Percentiles rank a stretch among this genome's conserved stretches.
Evolutionary conservation across 2,797 vertebrate species (phyloP).

Genomic region (Arctocebus calabarensis): DNA sequence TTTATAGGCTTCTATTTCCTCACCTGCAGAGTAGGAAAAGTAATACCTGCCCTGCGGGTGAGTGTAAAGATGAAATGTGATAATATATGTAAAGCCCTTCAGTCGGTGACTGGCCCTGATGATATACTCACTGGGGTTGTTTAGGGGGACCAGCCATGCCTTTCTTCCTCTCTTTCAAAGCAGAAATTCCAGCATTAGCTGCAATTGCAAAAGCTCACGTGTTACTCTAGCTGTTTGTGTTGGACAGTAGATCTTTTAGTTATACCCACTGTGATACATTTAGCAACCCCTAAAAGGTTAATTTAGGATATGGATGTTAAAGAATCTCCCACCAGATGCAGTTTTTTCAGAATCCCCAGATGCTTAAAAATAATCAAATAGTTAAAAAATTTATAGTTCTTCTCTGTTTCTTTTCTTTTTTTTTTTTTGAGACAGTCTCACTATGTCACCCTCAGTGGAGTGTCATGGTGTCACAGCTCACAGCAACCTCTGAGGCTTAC

Average conservation of each 20-base stretch:
- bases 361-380: background rate
- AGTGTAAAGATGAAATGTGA: slow-evolving; percentile 50
- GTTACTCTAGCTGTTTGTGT: background rate
- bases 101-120: background rate
- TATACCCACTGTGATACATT: background rate
- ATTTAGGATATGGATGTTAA: background rate
- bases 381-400: background rate
- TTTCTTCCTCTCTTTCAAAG: background rate
- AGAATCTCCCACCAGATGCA: background rate
- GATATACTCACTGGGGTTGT: background rate
- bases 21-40: slow-evolving; percentile 6
- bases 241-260: background rate
- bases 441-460: too few relatives aligned
- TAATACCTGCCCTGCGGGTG: slow-evolving; percentile 42
- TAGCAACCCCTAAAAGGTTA: background rate
- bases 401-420: background rate
- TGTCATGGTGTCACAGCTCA: too few relatives aligned
- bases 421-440: too few relatives aligned
- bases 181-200: background rate
- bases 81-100: background rate
- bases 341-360: background rate
- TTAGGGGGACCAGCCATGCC: background rate
- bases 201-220: background rate
- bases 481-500: too few relatives aligned
- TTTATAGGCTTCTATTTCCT: slow-evolving; percentile 41